phyloP scores from a whole-genome alignment of 2,113 vertebrate species.

The Gambusia affinis region DNA sequence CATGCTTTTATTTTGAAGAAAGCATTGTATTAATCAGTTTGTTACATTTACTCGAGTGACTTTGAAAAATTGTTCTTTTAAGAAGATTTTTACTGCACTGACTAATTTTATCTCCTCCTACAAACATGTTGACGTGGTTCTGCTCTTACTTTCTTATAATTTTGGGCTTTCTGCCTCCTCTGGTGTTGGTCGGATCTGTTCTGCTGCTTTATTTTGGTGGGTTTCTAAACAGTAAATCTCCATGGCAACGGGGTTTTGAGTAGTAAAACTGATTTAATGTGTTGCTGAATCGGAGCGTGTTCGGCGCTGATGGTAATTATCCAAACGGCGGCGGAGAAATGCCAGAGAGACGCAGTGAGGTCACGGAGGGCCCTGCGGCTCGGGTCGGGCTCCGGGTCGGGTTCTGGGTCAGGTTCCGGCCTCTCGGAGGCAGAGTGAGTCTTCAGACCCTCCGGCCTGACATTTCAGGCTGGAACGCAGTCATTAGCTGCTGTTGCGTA shows the following conservation, averaged over 20 bases:
- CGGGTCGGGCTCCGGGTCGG: not conserved
- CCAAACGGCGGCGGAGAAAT: not conserved
- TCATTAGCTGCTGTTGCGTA: constrained; percentile 36
- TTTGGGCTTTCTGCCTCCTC: too few species aligned
- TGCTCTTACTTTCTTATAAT: too few species aligned
- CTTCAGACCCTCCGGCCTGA: constrained; percentile 11
- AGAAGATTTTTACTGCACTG: too few species aligned
- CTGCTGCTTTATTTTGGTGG: not conserved
- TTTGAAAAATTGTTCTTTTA: too few species aligned
- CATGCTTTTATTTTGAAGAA: constrained; percentile 7
- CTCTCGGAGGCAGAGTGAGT: constrained; percentile 10
- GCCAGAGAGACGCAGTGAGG: not conserved
- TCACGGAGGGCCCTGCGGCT: not conserved
- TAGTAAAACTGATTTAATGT: not conserved
- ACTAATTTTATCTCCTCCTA: too few species aligned
- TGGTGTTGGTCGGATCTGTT: too few species aligned
- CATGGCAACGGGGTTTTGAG: not conserved
- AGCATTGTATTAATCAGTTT: too few species aligned
- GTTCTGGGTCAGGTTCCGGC: not conserved
- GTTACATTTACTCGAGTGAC: too few species aligned
- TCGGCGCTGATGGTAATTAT: not conserved
- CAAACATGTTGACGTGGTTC: too few species aligned
- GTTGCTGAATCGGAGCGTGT: not conserved
- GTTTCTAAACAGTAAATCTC: not conserved
- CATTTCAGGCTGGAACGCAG: constrained; percentile 15